Evolutionary conservation across 2,113 vertebrate genomes (phyloP).

Genomic region (Merops nubicus): DNA sequence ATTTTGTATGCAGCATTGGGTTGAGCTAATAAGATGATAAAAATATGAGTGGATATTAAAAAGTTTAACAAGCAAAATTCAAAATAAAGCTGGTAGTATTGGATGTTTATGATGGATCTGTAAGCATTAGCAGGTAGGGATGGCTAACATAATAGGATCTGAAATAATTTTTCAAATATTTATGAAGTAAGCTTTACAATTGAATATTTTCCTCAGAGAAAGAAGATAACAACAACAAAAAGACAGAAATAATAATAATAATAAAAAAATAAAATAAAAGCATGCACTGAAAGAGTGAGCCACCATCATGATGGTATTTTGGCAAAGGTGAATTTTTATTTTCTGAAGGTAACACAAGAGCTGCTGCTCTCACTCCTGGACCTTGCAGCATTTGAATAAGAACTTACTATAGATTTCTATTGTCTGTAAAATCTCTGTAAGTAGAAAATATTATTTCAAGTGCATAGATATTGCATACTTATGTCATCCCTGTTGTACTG

Average conservation of each 20-base stretch:
- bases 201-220: not conserved
- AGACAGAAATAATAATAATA: too few relatives aligned
- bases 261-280: too few relatives aligned
- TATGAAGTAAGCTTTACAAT: not conserved
- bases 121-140: not conserved
- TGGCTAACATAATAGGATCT: not conserved
- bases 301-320: not conserved
- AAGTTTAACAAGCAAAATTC: not conserved
- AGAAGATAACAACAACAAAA: not conserved
- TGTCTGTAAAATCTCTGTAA: not conserved
- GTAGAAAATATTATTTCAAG: not conserved
- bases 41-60: not conserved
- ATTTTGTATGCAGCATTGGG: not conserved
- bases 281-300: not conserved
- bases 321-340: not conserved
- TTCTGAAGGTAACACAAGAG: not conserved
- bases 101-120: not conserved
- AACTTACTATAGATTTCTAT: not conserved
- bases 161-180: not conserved
- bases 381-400: not conserved
- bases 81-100: not conserved
- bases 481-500: not conserved
- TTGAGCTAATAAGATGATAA: not conserved
- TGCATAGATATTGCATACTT: not conserved
- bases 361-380: not conserved